Base-by-base conservation (phyloP, 2,888 invertebrate genomes). In the Notocelia uddmanniana region DNA sequence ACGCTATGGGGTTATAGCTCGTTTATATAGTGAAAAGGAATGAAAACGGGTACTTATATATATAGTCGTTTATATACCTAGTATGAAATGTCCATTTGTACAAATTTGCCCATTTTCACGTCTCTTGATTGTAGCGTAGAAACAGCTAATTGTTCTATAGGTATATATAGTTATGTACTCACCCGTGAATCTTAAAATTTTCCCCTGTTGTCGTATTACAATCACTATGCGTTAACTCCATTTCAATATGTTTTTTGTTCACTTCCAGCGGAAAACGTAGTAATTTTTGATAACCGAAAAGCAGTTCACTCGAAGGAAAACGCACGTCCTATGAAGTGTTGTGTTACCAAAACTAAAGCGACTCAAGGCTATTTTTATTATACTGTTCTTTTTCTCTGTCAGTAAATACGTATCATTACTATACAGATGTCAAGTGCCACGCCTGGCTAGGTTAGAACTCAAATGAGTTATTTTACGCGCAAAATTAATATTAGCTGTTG, bases 311-410 rank as follows among this genome's bases (percentile, higher is more conserved):
- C 15, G 11, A 6, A 21, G 6, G 6, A 41, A 37, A 37, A 15
- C 31, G 6, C 8, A 21, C 15, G 13, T 18, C 5, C 9, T 34
- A 21, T 8, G 15, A 59, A 21, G 21, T 59, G 37, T 2, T 21
- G 21, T 15, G 21, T 37, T 59, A 21, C 21, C 59, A 59, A 59
- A 59, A 59, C 59, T 6, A 59, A 59, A 21, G 37, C 37, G 37
- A 9, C 41, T 62, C 26, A 23, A 60, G 60, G 45, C 41, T n/a
- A 11, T 45, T 15, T 18, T 60, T 15, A 41, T 41, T 41, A 15
- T 41, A 15, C 15, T 41, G 41, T 41, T 41, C 15, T 3, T 41
- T 23, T 60, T 45, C 21, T 21, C 13, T 19, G 21, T 15, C 37
- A 23, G 21, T 5, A 21, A 10, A 3, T 54, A 11, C 11, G 2